A percentile compares a stretch with the other conserved stretches of the same genome.
Conservation (phyloP, 2,888 invertebrate species). For the Neoaliturus tenellus region DNA sequence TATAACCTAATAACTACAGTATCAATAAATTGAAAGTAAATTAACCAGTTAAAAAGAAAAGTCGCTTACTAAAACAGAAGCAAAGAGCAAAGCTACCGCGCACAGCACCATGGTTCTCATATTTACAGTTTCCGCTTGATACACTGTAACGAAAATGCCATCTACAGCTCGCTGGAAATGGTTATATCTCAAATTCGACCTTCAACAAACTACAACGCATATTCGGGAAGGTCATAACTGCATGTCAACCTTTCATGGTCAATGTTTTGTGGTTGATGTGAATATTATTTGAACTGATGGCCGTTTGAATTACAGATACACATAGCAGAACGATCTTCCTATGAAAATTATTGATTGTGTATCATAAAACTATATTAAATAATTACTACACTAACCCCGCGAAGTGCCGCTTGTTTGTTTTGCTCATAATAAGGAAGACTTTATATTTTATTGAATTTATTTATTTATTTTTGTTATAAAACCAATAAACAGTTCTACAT, state of each 20-base stretch:
- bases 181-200: not conserved
- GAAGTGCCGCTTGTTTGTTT: too few relatives aligned
- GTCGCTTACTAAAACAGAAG: not conserved
- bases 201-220: not conserved
- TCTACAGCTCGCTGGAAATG: not conserved
- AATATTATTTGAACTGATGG: too few relatives aligned
- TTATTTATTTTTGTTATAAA: too few relatives aligned
- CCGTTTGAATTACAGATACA: too few relatives aligned
- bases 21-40: not conserved
- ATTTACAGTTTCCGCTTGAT: not conserved
- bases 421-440: too few relatives aligned
- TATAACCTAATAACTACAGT: too few relatives aligned
- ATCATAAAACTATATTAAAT: too few relatives aligned
- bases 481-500: too few relatives aligned
- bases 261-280: not conserved
- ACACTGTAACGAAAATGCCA: not conserved
- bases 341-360: too few relatives aligned
- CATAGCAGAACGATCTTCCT: too few relatives aligned
- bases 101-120: not conserved
- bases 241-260: not conserved
- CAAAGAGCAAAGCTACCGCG: not conserved
- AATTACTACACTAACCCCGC: too few relatives aligned
- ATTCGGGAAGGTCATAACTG: not conserved
- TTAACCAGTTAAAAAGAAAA: not conserved
- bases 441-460: too few relatives aligned